Base-by-base conservation (phyloP, 92 coral and sea anemone species). In the Palythoa caribaeorum region DNA sequence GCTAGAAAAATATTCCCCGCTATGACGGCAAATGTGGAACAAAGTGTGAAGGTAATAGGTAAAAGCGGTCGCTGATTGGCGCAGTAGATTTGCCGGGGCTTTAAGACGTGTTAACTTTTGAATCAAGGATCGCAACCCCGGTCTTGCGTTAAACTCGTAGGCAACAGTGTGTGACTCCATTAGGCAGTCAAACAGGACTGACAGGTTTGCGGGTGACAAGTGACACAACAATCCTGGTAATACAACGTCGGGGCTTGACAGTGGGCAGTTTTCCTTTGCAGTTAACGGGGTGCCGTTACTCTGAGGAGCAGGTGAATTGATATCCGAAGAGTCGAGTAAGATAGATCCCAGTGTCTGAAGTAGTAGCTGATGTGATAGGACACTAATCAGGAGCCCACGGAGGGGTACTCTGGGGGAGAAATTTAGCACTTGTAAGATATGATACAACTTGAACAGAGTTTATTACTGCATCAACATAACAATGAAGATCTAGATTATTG, bases 151-250 rank as follows among this genome's bases (percentile, higher is more conserved):
- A 85, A 97, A 97, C 90, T 97, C 99, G 73, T 95, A 97, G 16
- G 99, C 99, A 1, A 95, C 97, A 2, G 96, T 95, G 85, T 97
- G 99, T 1, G 99, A 97, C 86, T 97, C 99, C 99, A 97, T 97
- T 71, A 97, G 85, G 78, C 99, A 97, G 62, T 97, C 99, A 80
- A 97, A 97, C 40, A 97, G 79, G 68, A 97, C 98, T 13, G 98
- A 95, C 48, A 97, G 92, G 51, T 97, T 97, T 9, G 98, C 98
- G 1, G 99, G 98, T 17, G 97, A 95, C 21, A 97, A 94, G 71
- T 95, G 93, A 17, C 93, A 94, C 40, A 97, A 89, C 21, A 95
- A 94, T 12, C 99, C 99, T 40, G 99, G 98, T 44, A 97, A 90
- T 52, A 91, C 78, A 20, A 92, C 85, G 77, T 97, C 99, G 12